Evolutionary conservation across 1,140 invertebrate species (phyloP).

Genomic region (Hirudo medicinalis): DNA sequence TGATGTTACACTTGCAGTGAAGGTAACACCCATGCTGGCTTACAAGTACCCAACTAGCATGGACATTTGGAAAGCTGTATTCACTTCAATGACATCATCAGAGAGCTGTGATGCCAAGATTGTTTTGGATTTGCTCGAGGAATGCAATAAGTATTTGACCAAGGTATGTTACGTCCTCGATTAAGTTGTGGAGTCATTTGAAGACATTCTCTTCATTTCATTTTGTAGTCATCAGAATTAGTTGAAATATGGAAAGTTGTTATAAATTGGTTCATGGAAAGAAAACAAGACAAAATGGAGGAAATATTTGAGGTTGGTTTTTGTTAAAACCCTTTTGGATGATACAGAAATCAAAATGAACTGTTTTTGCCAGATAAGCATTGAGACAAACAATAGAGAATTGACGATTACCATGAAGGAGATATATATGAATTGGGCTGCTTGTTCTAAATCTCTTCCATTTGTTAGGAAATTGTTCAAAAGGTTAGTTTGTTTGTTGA

Average conservation of each 20-base stretch:
- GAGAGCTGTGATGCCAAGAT: not conserved
- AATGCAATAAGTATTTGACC: not conserved
- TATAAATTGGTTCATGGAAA: not conserved
- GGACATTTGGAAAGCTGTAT: not conserved
- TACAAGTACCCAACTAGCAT: not conserved
- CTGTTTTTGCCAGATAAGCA: constrained; percentile 1
- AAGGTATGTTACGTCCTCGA: not conserved
- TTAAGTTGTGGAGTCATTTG: not conserved
- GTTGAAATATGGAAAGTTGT: constrained; percentile 6
- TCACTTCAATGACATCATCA: not conserved
- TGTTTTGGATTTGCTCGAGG: not conserved
- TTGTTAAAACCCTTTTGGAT: not conserved
- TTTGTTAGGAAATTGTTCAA: constrained; percentile 4
- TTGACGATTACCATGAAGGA: constrained; percentile 6
- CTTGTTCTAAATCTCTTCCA: not conserved
- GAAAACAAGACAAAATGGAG: not conserved
- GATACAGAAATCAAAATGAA: not conserved
- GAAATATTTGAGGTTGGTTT: constrained; percentile 8
- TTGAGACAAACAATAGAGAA: not conserved
- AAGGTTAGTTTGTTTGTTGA: not conserved
- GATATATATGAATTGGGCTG: not conserved
- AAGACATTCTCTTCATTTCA: not conserved
- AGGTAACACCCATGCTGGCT: not conserved
- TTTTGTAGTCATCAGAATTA: constrained; percentile 1
- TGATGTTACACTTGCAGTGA: not conserved